Conservation (phyloP, 2,888 invertebrate species). For the Cyclophora punctaria region DNA sequence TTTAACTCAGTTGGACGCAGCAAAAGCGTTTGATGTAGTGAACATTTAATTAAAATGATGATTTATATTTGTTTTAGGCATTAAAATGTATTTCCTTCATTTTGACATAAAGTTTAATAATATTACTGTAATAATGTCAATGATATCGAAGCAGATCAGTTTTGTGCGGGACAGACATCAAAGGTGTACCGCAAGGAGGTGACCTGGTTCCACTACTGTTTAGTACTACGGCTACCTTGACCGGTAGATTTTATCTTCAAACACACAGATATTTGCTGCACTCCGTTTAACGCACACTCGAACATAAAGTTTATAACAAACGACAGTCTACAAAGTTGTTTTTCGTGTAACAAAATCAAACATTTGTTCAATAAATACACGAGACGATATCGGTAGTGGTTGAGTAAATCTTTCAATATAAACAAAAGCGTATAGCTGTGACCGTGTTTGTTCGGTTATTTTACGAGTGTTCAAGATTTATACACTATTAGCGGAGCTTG, state of each 20-base stretch:
- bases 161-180: conserved; percentile 28
- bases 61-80: too few relatives aligned
- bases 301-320: background rate
- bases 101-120: too few relatives aligned
- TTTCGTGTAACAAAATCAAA: conserved; percentile 17
- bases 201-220: conserved; percentile 29
- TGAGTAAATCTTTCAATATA: conserved; percentile 36
- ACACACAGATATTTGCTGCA: conserved; percentile 14
- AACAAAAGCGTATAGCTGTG: conserved; percentile 26
- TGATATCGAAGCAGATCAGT: conserved; percentile 42
- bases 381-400: conserved; percentile 19
- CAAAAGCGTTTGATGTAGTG: too few relatives aligned
- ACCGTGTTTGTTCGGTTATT: conserved; percentile 42
- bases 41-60: too few relatives aligned
- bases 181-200: conserved; percentile 40
- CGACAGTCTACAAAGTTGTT: conserved; percentile 10
- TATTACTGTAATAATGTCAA: too few relatives aligned
- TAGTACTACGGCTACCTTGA: conserved; percentile 16
- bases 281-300: background rate
- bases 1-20: conserved; percentile 4
- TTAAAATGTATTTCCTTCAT: too few relatives aligned
- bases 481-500: conserved; percentile 50
- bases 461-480: conserved; percentile 46
- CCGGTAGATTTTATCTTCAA: conserved; percentile 23
- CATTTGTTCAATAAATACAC: conserved; percentile 21